These are phyloP conservation scores for Thamnophis elegans DNA, from an alignment of 2,797 vertebrate genomes.

Conservation along the genomic window DNA sequence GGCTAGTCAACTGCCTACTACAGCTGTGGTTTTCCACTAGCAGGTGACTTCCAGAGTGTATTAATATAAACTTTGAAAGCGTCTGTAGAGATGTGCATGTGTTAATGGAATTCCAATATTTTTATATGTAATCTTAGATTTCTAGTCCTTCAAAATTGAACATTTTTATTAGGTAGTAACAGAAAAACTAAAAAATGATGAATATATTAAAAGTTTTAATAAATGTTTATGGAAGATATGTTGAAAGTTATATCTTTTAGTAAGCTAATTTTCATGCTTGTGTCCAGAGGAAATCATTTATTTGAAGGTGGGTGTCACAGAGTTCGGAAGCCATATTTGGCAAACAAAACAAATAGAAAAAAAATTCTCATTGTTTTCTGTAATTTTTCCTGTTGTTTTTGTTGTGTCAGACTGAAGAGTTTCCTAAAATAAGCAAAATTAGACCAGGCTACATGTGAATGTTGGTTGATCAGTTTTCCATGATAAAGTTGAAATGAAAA, in stretches of 20 bases:
- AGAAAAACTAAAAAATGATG: background rate
- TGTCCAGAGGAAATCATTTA: background rate
- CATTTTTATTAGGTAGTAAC: background rate
- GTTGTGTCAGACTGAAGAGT: constrained; percentile 5
- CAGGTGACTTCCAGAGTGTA: background rate
- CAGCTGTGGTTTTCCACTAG: background rate
- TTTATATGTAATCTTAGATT: background rate
- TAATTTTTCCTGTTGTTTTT: background rate
- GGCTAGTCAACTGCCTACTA: background rate
- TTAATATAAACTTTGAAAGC: background rate
- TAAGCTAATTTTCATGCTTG: background rate
- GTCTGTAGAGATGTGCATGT: background rate
- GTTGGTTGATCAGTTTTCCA: background rate
- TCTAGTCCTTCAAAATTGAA: background rate
- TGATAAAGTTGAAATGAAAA: background rate
- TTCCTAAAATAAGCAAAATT: background rate
- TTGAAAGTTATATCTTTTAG: background rate
- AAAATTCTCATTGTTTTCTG: constrained; percentile 9
- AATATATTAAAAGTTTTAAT: background rate
- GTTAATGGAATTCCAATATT: background rate
- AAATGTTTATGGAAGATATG: background rate
- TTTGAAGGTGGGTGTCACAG: background rate
- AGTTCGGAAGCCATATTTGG: rapidly evolving
- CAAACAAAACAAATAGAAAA: constrained; percentile 4
- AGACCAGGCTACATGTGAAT: background rate